Base-by-base conservation (phyloP, 2,797 vertebrate species). In the Delichon dasypus region DNA sequence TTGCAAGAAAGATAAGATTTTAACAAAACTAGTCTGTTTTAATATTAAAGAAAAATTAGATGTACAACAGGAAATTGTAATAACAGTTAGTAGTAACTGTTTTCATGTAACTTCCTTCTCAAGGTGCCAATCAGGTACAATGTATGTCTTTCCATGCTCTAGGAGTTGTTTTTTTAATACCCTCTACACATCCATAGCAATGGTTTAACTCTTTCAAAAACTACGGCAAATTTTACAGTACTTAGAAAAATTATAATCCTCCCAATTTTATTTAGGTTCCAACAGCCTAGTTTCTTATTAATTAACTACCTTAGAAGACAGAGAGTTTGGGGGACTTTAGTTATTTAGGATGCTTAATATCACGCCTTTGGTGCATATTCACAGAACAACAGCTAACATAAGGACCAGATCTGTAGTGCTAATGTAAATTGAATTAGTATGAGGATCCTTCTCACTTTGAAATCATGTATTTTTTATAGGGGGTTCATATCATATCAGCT, bases 391-490 rank as follows among this genome's bases (percentile, higher is more conserved):
- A 79, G 44, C 10, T 42, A 55, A 47, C 19, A 32, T 30, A 70
- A 73, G 6, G 13, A 66, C 12, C 1, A 7, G 32, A 50, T 2
- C 48, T 16, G 45, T 18, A 68, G 14, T 0, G 1, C 3, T 57
- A 48, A 27, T 8, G 10, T 20, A 66, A 64, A 67, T 62, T 68
- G 65, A 68, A 22, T 48, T 73, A 20, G 16, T 53, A 21, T 81
- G 48, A 82, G 7, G 11, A 70, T 77, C 20, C 14, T 78, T 91
- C 38, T 50, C 30, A 36, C 9, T 83, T 65, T 62, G 47, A 36
- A 83, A 62, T 65, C 6, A 48, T 34, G 21, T 51, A 45, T n/a
- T 75, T 7, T 23, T 65, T 85, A 3, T 36, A 40, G 14, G 14
- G 15, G 1, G 3, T 17, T 85, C 22, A 10, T 54, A 44, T 21